Conservation (phyloP, 35 echinoderm and acorn worm species). For the Acanthaster planci region DNA sequence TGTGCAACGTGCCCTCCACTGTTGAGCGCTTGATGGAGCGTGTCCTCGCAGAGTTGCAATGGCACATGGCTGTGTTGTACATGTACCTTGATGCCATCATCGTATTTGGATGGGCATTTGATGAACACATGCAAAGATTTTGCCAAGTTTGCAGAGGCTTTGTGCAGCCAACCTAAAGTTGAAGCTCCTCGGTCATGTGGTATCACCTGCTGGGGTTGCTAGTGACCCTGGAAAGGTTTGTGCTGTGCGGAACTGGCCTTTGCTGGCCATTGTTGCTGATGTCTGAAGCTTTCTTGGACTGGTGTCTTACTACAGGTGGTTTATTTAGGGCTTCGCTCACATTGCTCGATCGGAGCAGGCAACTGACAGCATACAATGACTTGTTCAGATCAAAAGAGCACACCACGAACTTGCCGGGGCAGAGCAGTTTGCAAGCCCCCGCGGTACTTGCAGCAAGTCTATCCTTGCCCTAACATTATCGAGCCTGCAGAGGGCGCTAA, state of each 20-base stretch:
- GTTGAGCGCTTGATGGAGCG: constrained; percentile 64
- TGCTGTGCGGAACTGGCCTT: constrained; percentile 46
- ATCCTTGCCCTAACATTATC: too few relatives aligned
- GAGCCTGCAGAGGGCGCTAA: too few relatives aligned
- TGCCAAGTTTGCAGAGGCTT: constrained; percentile 31
- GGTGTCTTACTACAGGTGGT: constrained; percentile 51
- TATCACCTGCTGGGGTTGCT: constrained; percentile 32
- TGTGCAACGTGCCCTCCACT: constrained; percentile 47
- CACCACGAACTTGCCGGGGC: too few relatives aligned
- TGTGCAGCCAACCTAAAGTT: constrained; percentile 46
- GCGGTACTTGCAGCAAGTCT: too few relatives aligned
- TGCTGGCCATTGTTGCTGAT: constrained; percentile 22
- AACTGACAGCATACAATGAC: too few relatives aligned
- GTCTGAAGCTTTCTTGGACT: constrained; percentile 61
- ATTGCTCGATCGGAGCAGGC: constrained; percentile 55
- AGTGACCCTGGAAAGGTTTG: constrained; percentile 47
- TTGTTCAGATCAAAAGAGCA: too few relatives aligned
- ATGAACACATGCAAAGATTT: constrained; percentile 23
- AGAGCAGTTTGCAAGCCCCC: too few relatives aligned
- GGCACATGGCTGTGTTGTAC: constrained; percentile 57
- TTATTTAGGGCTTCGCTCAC: constrained; percentile 46
- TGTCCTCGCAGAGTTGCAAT: constrained; percentile 42
- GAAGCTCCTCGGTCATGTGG: constrained; percentile 63
- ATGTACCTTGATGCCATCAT: constrained; percentile 86
- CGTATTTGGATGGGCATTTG: constrained; percentile 32